phyloP scores from a whole-genome alignment of 2,113 vertebrate species.

The Pelusios castaneus region DNA sequence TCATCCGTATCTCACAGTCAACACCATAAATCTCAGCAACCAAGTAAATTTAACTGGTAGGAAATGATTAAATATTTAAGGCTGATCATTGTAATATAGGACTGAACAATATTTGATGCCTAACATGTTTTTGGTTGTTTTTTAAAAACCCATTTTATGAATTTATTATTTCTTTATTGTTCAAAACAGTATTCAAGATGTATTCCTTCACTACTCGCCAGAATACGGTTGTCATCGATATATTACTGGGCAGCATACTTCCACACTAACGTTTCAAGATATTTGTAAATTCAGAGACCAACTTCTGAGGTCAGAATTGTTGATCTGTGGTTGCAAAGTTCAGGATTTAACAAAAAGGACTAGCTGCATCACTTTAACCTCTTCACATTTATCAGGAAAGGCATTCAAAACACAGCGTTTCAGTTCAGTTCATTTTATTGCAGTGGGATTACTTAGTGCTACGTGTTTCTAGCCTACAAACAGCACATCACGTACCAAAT shows the following conservation, averaged over 20 bases:
- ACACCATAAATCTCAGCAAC: background rate
- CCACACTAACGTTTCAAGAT: background rate
- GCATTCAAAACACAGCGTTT: background rate
- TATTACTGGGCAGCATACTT: slow-evolving; percentile 13
- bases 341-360: slow-evolving; percentile 22
- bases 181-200: background rate
- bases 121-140: background rate
- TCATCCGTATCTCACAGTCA: slow-evolving; percentile 32
- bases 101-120: background rate
- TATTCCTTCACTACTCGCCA: slow-evolving; percentile 9
- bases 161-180: slow-evolving; percentile 43
- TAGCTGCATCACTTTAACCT: slow-evolving; percentile 17
- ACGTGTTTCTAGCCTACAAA: background rate
- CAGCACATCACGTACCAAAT: background rate
- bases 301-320: slow-evolving; percentile 14
- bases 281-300: background rate
- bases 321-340: slow-evolving; percentile 35
- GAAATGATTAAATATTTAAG: slow-evolving; percentile 19
- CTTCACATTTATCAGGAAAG: background rate
- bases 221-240: background rate
- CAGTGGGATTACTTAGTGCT: background rate
- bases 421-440: background rate
- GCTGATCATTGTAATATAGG: background rate
- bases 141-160: background rate
- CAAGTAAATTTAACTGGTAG: slow-evolving; percentile 33